A percentile compares a stretch with the other conserved stretches of the same genome.
Conservation (phyloP, 2,797 vertebrate genomes). For the Hydrophis major region DNA sequence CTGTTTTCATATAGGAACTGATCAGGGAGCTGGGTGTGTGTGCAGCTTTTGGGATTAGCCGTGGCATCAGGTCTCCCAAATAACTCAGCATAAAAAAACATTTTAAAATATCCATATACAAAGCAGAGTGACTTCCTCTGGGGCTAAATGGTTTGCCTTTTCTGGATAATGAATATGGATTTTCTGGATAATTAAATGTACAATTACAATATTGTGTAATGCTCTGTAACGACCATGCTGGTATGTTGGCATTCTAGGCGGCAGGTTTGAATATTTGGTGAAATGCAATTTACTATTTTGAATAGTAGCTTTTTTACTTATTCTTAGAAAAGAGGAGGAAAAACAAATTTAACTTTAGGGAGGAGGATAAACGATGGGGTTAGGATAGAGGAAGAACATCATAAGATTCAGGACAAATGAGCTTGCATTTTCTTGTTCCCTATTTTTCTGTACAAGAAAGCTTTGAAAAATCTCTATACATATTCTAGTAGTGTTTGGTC, state of each 20-base stretch:
- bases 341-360: not conserved
- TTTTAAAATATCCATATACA: not conserved
- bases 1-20: not conserved
- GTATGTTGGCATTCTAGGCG: not conserved
- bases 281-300: constrained; percentile 35
- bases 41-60: not conserved
- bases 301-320: not conserved
- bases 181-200: constrained; percentile 38
- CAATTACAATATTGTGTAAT: constrained; percentile 49
- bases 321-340: not conserved
- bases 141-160: not conserved
- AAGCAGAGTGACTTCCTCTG: not conserved
- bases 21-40: not conserved
- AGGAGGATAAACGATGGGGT: not conserved
- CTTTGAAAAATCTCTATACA: not conserved
- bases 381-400: not conserved
- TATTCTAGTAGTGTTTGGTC: not conserved
- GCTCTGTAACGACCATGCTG: constrained; percentile 44
- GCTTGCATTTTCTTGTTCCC: not conserved
- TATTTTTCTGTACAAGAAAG: not conserved
- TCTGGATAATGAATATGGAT: not conserved
- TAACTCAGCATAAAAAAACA: not conserved
- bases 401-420: not conserved
- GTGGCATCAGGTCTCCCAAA: not conserved
- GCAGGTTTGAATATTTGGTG: not conserved